Percentiles rank a stretch among this genome's conserved stretches.
Evolutionary conservation across 1,140 invertebrate genomes (phyloP).

Genomic region (Heliconius eleuchia): DNA sequence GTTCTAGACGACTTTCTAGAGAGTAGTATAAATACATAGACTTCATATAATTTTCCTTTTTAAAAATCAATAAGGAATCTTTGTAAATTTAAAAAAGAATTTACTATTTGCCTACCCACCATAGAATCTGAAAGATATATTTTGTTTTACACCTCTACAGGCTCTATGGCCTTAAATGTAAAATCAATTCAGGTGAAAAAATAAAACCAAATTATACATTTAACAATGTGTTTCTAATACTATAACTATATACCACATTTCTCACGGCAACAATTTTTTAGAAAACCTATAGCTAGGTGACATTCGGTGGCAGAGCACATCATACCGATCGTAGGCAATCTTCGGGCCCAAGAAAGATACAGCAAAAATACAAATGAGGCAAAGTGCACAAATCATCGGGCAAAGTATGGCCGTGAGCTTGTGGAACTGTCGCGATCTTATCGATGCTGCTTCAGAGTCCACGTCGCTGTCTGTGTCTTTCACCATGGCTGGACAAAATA

Average conservation of each 20-base stretch:
- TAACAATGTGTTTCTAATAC: not conserved
- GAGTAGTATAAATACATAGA: no score
- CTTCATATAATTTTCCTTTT: no score
- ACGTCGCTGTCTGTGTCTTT: conserved; percentile 50
- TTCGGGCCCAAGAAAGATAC: conserved; percentile 57
- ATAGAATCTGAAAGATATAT: no score
- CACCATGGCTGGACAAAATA: conserved; percentile 52
- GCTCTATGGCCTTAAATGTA: no score
- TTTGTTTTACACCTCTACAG: no score
- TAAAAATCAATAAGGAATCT: no score
- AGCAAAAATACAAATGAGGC: conserved; percentile 55
- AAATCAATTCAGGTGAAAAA: no score
- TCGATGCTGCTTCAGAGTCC: conserved; percentile 55
- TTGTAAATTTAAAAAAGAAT: no score
- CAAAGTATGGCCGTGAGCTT: conserved; percentile 63
- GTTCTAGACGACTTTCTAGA: no score
- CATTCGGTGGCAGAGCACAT: conserved; percentile 44
- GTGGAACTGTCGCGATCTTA: conserved; percentile 40
- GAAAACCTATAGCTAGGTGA: conserved; percentile 16
- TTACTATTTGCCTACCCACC: no score
- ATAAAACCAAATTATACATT: no score
- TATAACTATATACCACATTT: not conserved
- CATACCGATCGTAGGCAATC: conserved; percentile 59
- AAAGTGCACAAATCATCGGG: conserved; percentile 57
- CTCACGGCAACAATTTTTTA: not conserved